phyloP scores from a whole-genome alignment of 2,888 invertebrate genomes.

The Leptopilina syphax region DNA sequence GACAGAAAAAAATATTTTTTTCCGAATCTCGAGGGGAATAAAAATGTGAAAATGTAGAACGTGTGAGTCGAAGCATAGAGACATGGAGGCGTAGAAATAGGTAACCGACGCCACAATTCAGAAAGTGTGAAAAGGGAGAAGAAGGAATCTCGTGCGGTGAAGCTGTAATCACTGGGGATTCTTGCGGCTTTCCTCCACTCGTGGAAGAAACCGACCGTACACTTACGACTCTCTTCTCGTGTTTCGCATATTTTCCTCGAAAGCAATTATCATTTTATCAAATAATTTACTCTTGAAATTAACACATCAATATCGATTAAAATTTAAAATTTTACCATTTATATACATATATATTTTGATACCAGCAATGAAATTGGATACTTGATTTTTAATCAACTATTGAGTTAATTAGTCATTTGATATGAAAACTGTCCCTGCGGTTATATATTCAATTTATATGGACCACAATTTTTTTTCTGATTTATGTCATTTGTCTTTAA shows the following conservation, averaged over 20 bases:
- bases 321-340: neutral
- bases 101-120: slow-evolving; percentile 25
- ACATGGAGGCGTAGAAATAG: slow-evolving; percentile 3
- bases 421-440: neutral
- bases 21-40: neutral
- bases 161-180: slow-evolving; percentile 32
- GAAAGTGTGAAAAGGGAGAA: slow-evolving; percentile 25
- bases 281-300: neutral
- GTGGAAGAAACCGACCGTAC: slow-evolving; percentile 30
- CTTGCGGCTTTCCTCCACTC: slow-evolving; percentile 35
- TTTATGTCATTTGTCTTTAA: too few relatives aligned
- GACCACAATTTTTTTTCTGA: too few relatives aligned
- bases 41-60: slow-evolving; percentile 16
- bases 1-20: too few relatives aligned
- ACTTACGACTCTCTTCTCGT: slow-evolving; percentile 7
- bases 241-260: slow-evolving; percentile 31
- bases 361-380: neutral
- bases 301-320: neutral
- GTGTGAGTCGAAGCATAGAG: slow-evolving; percentile 5
- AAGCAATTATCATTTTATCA: neutral
- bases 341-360: neutral
- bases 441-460: too few relatives aligned
- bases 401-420: neutral
- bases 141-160: slow-evolving; percentile 25
- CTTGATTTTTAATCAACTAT: neutral